Evolutionary conservation across 2,888 invertebrate genomes (phyloP).

Genomic region (Drosophila emarginata): DNA sequence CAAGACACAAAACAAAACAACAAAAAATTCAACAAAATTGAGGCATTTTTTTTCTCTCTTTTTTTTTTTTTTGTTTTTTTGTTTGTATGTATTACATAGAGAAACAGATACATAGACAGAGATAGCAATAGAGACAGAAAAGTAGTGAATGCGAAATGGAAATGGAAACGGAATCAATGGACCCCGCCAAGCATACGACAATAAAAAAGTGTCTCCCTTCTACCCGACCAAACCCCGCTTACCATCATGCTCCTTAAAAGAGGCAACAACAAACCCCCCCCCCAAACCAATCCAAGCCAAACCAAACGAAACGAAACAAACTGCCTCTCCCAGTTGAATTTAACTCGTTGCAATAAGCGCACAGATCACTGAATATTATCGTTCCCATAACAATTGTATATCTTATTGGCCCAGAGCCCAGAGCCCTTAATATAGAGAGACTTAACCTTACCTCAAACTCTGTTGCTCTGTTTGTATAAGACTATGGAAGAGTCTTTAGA

Average conservation of each 20-base stretch:
- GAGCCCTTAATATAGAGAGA: conserved; percentile 5
- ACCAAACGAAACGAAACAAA: conserved; percentile 20
- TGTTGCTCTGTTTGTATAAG: background rate
- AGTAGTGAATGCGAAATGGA: conserved; percentile 15
- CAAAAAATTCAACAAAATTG: conserved; percentile 32
- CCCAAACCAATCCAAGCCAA: conserved; percentile 27
- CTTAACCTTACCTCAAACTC: background rate
- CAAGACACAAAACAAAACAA: conserved; percentile 20
- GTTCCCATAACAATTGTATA: conserved; percentile 79
- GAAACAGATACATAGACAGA: conserved; percentile 7
- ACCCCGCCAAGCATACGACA: conserved; percentile 43
- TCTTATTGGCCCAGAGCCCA: conserved; percentile 76
- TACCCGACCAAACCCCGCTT: no score
- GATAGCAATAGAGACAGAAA: conserved; percentile 7
- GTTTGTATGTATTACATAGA: conserved; percentile 33
- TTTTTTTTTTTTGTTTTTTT: background rate
- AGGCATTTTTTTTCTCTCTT: conserved; percentile 40
- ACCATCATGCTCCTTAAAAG: no score
- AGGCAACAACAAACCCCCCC: conserved; percentile 29
- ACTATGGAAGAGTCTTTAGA: background rate
- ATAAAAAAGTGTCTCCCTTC: conserved; percentile 45
- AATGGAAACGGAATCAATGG: conserved; percentile 45
- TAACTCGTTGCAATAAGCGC: conserved; percentile 77
- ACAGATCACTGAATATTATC: conserved; percentile 81
- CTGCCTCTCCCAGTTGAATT: conserved; percentile 42